Conservation (phyloP, 2,888 invertebrate species). For the Meteorus colon region DNA sequence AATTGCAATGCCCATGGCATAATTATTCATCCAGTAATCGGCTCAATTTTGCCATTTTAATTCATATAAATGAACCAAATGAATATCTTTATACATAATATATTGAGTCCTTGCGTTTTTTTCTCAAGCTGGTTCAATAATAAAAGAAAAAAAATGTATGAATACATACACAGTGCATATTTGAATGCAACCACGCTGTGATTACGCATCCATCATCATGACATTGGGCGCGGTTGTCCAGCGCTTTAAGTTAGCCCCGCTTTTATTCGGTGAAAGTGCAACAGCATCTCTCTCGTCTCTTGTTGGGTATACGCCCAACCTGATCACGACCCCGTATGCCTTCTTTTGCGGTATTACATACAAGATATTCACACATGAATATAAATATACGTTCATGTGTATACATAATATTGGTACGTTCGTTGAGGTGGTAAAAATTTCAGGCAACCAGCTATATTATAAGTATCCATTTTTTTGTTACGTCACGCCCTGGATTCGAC, state of each 20-base stretch:
- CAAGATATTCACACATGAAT: not conserved
- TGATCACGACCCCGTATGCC: not conserved
- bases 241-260: slow-evolving; percentile 49
- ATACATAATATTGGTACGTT: not conserved
- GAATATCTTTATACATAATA: not conserved
- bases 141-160: not conserved
- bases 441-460: not conserved
- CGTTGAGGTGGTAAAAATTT: slow-evolving; percentile 31
- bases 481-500: slow-evolving; percentile 29
- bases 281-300: slow-evolving; percentile 53
- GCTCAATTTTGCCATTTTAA: not conserved
- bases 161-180: not conserved
- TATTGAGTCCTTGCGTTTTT: not conserved
- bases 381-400: not conserved
- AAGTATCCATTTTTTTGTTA: slow-evolving; percentile 26
- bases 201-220: slow-evolving; percentile 42
- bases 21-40: no score
- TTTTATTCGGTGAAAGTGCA: slow-evolving; percentile 60
- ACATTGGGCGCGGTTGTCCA: slow-evolving; percentile 62
- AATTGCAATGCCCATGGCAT: no score
- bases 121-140: not conserved
- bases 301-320: not conserved
- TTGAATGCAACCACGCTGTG: slow-evolving; percentile 1
- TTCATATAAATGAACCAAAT: not conserved
- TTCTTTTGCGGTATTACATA: not conserved